Evolutionary conservation across 1,140 invertebrate genomes (phyloP).

Genomic region (Zaprionus taronus): DNA sequence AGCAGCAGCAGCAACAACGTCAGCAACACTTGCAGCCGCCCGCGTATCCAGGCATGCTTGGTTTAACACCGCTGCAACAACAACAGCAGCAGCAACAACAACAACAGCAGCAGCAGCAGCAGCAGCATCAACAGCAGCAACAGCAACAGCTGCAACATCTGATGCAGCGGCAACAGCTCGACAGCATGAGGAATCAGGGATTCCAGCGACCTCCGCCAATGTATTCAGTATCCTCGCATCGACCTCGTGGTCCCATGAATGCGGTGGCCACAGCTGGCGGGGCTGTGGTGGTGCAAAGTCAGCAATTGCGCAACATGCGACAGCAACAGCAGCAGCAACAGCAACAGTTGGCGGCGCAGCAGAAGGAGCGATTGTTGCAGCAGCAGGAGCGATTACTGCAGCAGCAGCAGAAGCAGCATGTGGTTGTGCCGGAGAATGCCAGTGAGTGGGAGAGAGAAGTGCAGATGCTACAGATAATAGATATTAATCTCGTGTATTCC

Average conservation of each 20-base stretch:
- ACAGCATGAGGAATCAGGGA: conserved; percentile 65
- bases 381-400: conserved; percentile 87
- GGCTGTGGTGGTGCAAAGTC: conserved; percentile 68
- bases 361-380: conserved; percentile 86
- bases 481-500: not conserved
- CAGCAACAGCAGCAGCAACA: conserved; percentile 69
- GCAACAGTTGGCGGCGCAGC: conserved; percentile 81
- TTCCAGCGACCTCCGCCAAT: conserved; percentile 82
- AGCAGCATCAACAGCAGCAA: conserved; percentile 62
- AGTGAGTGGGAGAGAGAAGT: conserved; percentile 65
- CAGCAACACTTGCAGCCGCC: conserved; percentile 86
- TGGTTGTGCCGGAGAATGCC: conserved; percentile 88
- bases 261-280: conserved; percentile 75
- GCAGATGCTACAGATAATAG: not conserved
- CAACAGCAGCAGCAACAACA: conserved; percentile 52
- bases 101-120: conserved; percentile 63
- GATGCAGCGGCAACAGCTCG: conserved; percentile 52
- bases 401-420: conserved; percentile 89
- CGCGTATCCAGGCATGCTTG: conserved; percentile 72
- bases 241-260: conserved; percentile 73
- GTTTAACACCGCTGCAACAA: conserved; percentile 59
- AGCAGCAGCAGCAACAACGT: conserved; percentile 86
- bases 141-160: conserved; percentile 53
- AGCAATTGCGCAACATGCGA: conserved; percentile 80
- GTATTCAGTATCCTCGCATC: conserved; percentile 58